phyloP scores from a whole-genome alignment of 2,113 vertebrate genomes.

The Chinchilla lanigera region DNA sequence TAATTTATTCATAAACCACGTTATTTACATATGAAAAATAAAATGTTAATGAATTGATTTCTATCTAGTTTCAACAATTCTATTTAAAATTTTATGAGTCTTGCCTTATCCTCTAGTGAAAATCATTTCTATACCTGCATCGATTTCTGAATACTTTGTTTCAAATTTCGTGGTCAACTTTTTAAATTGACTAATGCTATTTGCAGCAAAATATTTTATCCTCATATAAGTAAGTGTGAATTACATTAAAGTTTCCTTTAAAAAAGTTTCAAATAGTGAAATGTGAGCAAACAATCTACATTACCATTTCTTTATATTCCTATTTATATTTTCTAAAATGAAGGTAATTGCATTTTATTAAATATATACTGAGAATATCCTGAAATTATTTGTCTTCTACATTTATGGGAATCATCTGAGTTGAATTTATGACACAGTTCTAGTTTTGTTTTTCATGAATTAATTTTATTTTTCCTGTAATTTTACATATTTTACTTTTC shows the following conservation, averaged over 20 bases:
- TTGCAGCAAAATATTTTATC: neutral
- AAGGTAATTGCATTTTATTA: neutral
- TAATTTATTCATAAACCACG: neutral
- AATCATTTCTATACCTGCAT: neutral
- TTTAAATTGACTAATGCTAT: neutral
- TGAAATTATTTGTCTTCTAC: neutral
- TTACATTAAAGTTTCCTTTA: neutral
- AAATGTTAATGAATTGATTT: neutral
- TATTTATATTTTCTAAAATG: neutral
- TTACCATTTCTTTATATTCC: neutral
- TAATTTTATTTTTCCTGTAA: neutral
- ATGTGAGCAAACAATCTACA: neutral
- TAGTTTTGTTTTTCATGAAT: neutral
- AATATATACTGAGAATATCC: neutral
- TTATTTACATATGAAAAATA: neutral
- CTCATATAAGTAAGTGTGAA: neutral
- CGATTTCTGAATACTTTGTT: neutral
- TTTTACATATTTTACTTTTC: neutral
- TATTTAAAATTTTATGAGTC: neutral
- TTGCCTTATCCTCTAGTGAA: neutral
- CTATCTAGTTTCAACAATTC: neutral
- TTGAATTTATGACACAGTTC: neutral
- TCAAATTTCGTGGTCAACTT: neutral
- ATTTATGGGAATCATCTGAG: neutral
- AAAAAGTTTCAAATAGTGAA: neutral